Conservation (phyloP, 2,797 vertebrate species). For the Jordanella pulchra region DNA sequence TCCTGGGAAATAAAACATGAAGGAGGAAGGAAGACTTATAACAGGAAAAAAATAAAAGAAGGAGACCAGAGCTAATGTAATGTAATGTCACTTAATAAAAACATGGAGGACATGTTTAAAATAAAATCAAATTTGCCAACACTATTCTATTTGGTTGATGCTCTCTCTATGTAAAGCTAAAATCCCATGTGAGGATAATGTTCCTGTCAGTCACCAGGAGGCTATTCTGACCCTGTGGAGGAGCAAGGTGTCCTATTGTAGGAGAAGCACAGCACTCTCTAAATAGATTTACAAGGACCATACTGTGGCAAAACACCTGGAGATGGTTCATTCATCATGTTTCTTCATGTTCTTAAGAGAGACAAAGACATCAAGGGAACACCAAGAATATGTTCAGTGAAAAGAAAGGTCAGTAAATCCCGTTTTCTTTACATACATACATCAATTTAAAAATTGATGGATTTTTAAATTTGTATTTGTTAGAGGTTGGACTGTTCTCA, state of each 20-base stretch:
- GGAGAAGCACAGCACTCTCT: conserved; percentile 1
- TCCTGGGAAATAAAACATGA: conserved; percentile 41
- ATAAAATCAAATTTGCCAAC: conserved; percentile 14
- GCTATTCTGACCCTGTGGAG: background rate
- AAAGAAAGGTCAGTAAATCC: too few species aligned
- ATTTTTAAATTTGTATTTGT: too few species aligned
- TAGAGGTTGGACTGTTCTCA: too few species aligned
- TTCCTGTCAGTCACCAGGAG: background rate
- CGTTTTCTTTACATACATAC: too few species aligned
- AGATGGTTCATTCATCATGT: conserved; percentile 12
- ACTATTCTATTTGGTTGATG: conserved; percentile 6
- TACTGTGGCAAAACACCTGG: conserved; percentile 52
- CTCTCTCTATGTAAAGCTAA: conserved; percentile 19
- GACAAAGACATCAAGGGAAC: too few species aligned
- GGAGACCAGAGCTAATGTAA: conserved; percentile 7
- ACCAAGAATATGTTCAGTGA: too few species aligned
- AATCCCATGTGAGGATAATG: background rate
- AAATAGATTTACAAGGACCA: background rate
- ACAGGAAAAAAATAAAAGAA: conserved; percentile 22
- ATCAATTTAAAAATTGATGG: too few species aligned
- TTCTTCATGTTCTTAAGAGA: background rate
- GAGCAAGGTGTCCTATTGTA: background rate
- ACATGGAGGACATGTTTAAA: conserved; percentile 7
- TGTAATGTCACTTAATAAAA: conserved; percentile 7
- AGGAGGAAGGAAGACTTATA: conserved; percentile 23